Conservation (phyloP, 2,888 invertebrate genomes). For the Mythimna pallens region DNA sequence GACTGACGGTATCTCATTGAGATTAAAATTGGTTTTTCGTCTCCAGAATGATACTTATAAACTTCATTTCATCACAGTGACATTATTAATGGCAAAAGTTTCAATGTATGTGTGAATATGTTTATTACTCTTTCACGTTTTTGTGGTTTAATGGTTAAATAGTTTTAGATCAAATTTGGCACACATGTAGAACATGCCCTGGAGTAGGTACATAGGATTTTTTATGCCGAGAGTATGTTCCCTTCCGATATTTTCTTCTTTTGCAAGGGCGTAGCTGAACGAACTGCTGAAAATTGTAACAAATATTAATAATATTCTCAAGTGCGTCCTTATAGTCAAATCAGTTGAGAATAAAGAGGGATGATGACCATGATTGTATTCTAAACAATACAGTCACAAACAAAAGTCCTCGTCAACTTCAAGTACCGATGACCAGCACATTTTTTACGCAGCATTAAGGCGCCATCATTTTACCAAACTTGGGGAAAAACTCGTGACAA, state of each 20-base stretch:
- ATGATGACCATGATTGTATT: slow-evolving; percentile 41
- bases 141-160: too few species aligned
- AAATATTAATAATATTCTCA: too few species aligned
- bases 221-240: too few species aligned
- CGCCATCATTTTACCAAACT: slow-evolving; percentile 46
- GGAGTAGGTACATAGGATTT: too few species aligned
- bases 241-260: too few species aligned
- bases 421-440: slow-evolving; percentile 56
- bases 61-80: too few species aligned
- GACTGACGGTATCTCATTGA: not conserved
- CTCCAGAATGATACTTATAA: not conserved
- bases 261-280: too few species aligned
- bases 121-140: too few species aligned
- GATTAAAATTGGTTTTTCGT: not conserved
- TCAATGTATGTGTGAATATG: too few species aligned
- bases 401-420: slow-evolving; percentile 47
- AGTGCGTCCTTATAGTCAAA: not conserved
- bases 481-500: slow-evolving; percentile 51
- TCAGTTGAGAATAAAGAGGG: not conserved
- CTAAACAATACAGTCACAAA: slow-evolving; percentile 39
- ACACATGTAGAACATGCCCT: too few species aligned
- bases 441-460: slow-evolving; percentile 47
- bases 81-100: not conserved
- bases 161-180: too few species aligned
- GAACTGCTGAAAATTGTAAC: too few species aligned